phyloP scores from a whole-genome alignment of 2,113 vertebrate species.

The Oncorhynchus kisutch region DNA sequence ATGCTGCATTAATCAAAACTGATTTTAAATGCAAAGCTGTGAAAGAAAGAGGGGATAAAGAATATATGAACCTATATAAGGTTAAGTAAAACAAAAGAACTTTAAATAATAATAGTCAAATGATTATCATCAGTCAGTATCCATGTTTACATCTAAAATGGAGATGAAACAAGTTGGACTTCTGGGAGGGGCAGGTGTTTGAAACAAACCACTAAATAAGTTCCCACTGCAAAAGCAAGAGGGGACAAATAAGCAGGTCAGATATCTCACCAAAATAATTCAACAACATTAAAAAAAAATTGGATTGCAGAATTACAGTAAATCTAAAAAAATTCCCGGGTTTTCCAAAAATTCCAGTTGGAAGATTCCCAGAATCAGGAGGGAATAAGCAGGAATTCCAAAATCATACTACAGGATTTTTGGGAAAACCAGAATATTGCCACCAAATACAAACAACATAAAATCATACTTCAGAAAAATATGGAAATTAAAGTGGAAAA shows the following conservation, averaged over 20 bases:
- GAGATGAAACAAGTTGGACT: conserved; percentile 69
- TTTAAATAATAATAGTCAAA: conserved; percentile 15
- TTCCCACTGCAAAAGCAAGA: conserved; percentile 66
- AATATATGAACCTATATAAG: conserved; percentile 1
- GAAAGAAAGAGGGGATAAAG: conserved; percentile 1
- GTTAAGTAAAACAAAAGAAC: conserved; percentile 5
- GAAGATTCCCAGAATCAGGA: too few relatives aligned
- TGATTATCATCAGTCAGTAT: conserved; percentile 1
- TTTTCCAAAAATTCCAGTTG: neutral
- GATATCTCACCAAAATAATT: neutral
- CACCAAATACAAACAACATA: neutral
- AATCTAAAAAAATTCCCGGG: neutral
- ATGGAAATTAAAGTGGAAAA: neutral
- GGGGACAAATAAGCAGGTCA: conserved; percentile 37
- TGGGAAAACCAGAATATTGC: too few relatives aligned
- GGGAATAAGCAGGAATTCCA: too few relatives aligned
- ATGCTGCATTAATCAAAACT: conserved; percentile 14
- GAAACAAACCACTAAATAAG: conserved; percentile 65
- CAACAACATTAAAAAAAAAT: too few relatives aligned
- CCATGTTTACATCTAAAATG: conserved; percentile 65
- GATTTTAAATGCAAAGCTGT: conserved; percentile 31
- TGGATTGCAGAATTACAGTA: too few relatives aligned
- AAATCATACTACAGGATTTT: too few relatives aligned
- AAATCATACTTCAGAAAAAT: neutral
- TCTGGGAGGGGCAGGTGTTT: conserved; percentile 33